Conservation (phyloP, 2,888 invertebrate genomes). For the Drosophila neotestacea region DNA sequence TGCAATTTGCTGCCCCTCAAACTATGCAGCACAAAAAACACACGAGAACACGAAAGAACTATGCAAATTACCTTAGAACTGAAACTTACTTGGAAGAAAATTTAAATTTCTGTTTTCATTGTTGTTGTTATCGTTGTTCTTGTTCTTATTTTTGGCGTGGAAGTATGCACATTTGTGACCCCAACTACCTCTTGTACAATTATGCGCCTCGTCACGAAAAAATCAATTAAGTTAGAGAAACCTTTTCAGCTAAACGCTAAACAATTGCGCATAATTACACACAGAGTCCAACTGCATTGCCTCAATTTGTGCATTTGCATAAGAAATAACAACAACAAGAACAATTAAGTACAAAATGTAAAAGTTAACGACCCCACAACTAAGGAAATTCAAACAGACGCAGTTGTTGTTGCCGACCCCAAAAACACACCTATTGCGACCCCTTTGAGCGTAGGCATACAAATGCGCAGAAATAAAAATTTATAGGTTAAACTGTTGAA, state of each 20-base stretch:
- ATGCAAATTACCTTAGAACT: conserved; percentile 63
- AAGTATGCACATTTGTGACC: conserved; percentile 30
- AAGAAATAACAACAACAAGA: conserved; percentile 51
- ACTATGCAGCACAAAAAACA: conserved; percentile 42
- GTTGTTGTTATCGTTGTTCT: neutral
- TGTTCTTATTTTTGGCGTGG: conserved; percentile 20
- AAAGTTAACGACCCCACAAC: conserved; percentile 46
- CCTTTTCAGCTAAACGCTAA: conserved; percentile 74
- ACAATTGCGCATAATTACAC: conserved; percentile 81
- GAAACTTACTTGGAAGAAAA: conserved; percentile 16
- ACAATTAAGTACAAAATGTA: conserved; percentile 59
- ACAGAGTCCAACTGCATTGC: conserved; percentile 61
- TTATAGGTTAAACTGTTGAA: conserved; percentile 10
- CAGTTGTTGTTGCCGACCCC: neutral
- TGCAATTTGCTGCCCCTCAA: conserved; percentile 70
- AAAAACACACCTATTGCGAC: neutral
- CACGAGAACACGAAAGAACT: conserved; percentile 35
- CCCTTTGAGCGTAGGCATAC: conserved; percentile 38
- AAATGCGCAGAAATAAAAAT: conserved; percentile 5
- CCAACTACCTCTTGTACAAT: conserved; percentile 39
- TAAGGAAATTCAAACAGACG: conserved; percentile 48
- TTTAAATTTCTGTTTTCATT: conserved; percentile 28
- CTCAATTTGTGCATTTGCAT: conserved; percentile 78
- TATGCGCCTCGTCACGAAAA: conserved; percentile 59
- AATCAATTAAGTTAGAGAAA: conserved; percentile 76